A percentile compares a stretch with the other conserved stretches of the same genome.
Evolutionary conservation across 37 sponge, comb jelly and placozoan genomes (phyloP).

Genomic region (Crambe crambe): DNA sequence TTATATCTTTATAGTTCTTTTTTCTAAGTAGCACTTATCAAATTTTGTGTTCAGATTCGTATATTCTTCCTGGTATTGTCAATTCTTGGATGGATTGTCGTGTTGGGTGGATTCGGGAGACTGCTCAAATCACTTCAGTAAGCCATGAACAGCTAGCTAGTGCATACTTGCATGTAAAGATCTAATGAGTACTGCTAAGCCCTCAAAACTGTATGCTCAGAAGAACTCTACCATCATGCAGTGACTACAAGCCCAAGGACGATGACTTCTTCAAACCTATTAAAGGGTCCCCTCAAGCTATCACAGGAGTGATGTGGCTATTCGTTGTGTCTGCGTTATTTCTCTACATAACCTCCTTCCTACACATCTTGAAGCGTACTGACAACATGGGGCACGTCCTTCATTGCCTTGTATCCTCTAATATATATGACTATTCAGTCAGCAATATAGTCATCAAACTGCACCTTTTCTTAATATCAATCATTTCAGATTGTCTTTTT

Average conservation of each 20-base stretch:
- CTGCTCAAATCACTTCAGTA: not conserved
- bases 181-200: too few relatives aligned
- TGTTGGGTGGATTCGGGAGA: not conserved
- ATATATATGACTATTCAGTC: not conserved
- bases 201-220: too few relatives aligned
- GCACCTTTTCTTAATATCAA: not conserved
- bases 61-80: conserved; percentile 13
- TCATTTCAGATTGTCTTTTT: conserved; percentile 1
- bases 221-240: too few relatives aligned
- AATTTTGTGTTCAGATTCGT: too few relatives aligned
- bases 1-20: too few relatives aligned
- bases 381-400: conserved; percentile 1
- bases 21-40: too few relatives aligned
- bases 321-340: conserved; percentile 7
- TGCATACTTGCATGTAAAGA: not conserved
- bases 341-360: not conserved
- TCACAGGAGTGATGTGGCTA: not conserved
- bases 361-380: not conserved
- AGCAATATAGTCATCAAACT: too few relatives aligned
- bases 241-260: not conserved
- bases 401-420: conserved; percentile 10
- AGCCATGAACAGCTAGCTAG: not conserved
- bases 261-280: not conserved
- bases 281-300: too few relatives aligned
- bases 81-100: not conserved